Conservation (phyloP, 2,113 vertebrate species). For the Seriola aureovittata region DNA sequence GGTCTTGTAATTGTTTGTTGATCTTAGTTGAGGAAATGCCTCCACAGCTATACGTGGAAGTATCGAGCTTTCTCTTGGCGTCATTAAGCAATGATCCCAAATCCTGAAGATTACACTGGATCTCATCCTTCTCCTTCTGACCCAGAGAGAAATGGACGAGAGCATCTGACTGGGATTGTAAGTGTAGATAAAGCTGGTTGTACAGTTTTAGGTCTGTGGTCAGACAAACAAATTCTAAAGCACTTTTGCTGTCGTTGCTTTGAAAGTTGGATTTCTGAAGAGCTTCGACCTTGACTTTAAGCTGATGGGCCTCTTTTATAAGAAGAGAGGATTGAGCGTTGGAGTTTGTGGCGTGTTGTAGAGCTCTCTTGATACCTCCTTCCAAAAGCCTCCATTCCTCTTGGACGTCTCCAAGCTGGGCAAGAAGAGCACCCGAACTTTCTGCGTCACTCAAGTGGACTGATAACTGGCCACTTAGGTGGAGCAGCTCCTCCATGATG, state of each 20-base stretch:
- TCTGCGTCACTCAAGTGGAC: constrained; percentile 83
- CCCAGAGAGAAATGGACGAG: constrained; percentile 88
- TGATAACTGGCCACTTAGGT: constrained; percentile 82
- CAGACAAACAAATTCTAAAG: constrained; percentile 65
- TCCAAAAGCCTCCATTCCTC: constrained; percentile 87
- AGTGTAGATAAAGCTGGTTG: constrained; percentile 77
- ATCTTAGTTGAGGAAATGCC: constrained; percentile 68
- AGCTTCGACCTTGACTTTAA: constrained; percentile 80
- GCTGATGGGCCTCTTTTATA: constrained; percentile 74
- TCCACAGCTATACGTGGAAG: constrained; percentile 12
- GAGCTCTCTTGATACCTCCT: constrained; percentile 82
- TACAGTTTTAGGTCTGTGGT: constrained; percentile 83
- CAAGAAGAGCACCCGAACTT: constrained; percentile 84
- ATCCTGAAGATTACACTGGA: constrained; percentile 80
- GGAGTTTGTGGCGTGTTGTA: constrained; percentile 79
- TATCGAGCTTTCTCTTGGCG: constrained; percentile 67
- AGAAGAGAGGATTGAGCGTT: constrained; percentile 79
- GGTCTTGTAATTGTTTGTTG: constrained; percentile 82
- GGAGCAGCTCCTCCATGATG: constrained; percentile 81
- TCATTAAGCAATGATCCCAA: constrained; percentile 82
- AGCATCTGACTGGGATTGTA: constrained; percentile 84
- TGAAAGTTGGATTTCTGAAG: constrained; percentile 67
- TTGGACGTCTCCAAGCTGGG: constrained; percentile 87
- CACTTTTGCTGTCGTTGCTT: constrained; percentile 57
- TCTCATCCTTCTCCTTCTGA: constrained; percentile 84